Evolutionary conservation across 2,888 invertebrate species (phyloP).

Genomic region (Netelia fuscicornis): DNA sequence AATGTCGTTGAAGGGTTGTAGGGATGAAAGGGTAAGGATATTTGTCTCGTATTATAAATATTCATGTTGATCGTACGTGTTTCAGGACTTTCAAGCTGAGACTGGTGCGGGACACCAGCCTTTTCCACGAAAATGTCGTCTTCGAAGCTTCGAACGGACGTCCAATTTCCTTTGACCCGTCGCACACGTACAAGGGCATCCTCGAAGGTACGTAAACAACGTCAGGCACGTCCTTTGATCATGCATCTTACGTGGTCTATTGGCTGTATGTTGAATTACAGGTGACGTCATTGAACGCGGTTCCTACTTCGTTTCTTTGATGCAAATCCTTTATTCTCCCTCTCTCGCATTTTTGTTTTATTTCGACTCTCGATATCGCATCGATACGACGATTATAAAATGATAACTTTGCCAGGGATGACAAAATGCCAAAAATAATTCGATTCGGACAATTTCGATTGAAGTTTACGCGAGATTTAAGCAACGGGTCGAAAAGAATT

Average conservation of each 20-base stretch:
- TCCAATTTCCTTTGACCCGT: conserved; percentile 82
- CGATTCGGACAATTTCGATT: neutral
- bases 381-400: neutral
- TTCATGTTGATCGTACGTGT: conserved; percentile 33
- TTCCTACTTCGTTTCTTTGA: neutral
- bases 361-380: too few relatives aligned
- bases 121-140: conserved; percentile 84
- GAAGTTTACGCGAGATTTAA: too few relatives aligned
- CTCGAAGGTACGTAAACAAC: conserved; percentile 82
- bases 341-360: neutral
- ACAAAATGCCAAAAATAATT: neutral
- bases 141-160: conserved; percentile 84
- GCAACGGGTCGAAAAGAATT: neutral
- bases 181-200: conserved; percentile 83
- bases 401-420: neutral
- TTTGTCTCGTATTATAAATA: conserved; percentile 10
- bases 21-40: neutral
- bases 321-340: neutral
- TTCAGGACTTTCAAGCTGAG: conserved; percentile 84
- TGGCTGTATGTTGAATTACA: conserved; percentile 53
- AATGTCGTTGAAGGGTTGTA: too few relatives aligned
- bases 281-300: conserved; percentile 1
- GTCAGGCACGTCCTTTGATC: conserved; percentile 57
- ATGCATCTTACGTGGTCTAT: conserved; percentile 48
- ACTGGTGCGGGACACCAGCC: conserved; percentile 81